A percentile compares a stretch with the other conserved stretches of the same genome.
phyloP scores from a whole-genome alignment of 2,797 vertebrate species.

The Microctenopoma lineatum region DNA sequence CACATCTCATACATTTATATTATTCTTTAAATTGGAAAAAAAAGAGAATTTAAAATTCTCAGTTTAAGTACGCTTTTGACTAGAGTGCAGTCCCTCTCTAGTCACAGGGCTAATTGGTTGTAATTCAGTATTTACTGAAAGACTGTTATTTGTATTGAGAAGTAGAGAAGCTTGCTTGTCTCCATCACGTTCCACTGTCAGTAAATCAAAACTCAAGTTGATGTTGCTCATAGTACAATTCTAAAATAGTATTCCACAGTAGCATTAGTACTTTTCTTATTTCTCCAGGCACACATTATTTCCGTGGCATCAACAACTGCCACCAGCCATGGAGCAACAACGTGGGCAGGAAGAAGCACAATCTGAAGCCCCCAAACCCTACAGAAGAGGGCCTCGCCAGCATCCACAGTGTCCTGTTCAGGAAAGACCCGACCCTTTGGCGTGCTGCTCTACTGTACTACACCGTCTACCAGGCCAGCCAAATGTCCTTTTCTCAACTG shows the following conservation, averaged over 20 bases:
- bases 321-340: constrained; percentile 91
- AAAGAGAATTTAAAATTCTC: too few species aligned
- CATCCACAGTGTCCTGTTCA: constrained; percentile 93
- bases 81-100: neutral
- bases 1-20: neutral
- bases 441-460: constrained; percentile 95
- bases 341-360: constrained; percentile 83
- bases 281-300: constrained; percentile 92
- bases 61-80: neutral
- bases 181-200: neutral
- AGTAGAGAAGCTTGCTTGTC: too few species aligned
- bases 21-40: neutral
- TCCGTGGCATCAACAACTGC: constrained; percentile 92
- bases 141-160: neutral
- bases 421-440: constrained; percentile 93
- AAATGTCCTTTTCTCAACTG: constrained; percentile 90
- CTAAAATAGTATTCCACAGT: neutral
- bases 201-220: neutral
- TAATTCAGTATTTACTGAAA: neutral
- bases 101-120: neutral
- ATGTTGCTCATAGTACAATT: neutral
- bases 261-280: neutral
- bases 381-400: constrained; percentile 96
- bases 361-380: constrained; percentile 91
- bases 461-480: constrained; percentile 91